Evolutionary conservation across 2,113 vertebrate genomes (phyloP), one percentile per base, ranked within the genome.

Genomic region (Penelope pileata): DNA sequence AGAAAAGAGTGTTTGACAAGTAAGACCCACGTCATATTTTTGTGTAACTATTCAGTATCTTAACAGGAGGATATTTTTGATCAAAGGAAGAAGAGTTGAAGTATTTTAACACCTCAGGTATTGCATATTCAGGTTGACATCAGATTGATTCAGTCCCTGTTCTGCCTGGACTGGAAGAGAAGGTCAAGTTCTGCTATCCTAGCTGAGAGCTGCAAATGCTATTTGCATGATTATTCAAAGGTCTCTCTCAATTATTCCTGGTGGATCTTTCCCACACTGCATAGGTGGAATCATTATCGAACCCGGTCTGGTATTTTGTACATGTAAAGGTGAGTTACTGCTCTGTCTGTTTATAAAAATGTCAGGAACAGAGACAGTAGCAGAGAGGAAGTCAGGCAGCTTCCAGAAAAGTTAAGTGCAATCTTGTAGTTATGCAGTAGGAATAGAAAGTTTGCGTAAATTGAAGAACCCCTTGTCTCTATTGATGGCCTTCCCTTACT

Each of bases 261-360:
- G 16, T 59, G 5, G 10, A 30, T 64, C 36, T 82, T 5, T 72
- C 84, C 18, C 19, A 11, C 1, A 0, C 38, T 72, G 43, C 22
- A 10, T 18, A 64, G 53, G 51, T 26, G 18, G 43, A 81, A 4
- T 66, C 8, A 15, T 69, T 68, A 66, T 3, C 78, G n/a, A 78
- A 62, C 21, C 12, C 53, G 21, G 26, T 40, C 9, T 53, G 62
- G 45, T n/a, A n/a, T 9, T 2, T 70, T 14, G 58, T 69, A 36
- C 21, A 43, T 86, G 9, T 53, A 68, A 47, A 76, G n/a, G 13
- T 81, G 54, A 60, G 21, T 66, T 73, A 48, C 11, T 59, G 62
- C 10, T 2, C 0, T 47, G 50, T 26, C 32, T 1, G 3, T 40
- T 42, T 69, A 21, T 0, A 0, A 2, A 8, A 69, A 40, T 36